These are phyloP conservation scores for Meriones psammophilus DNA, from an alignment of 2,797 vertebrate genomes.

Conservation along the genomic window DNA sequence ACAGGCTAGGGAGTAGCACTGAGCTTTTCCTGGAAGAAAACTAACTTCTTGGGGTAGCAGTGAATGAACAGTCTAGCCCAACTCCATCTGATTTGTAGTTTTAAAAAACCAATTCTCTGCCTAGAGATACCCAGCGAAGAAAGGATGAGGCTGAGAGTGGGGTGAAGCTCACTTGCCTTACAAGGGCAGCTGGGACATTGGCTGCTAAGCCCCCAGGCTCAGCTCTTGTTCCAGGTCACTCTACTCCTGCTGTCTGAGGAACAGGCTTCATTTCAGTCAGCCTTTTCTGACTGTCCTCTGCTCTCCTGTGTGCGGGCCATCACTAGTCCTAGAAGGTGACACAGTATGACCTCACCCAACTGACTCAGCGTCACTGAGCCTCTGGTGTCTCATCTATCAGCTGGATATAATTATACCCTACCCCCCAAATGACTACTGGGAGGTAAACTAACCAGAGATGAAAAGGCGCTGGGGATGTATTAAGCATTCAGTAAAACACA, in stretches of 20 bases:
- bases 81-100: not conserved
- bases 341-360: not conserved
- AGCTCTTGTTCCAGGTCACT: not conserved
- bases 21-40: conserved; percentile 10
- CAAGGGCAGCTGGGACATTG: not conserved
- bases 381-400: conserved; percentile 7
- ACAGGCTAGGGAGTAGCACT: not conserved
- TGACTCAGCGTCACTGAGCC: not conserved
- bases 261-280: not conserved
- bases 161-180: not conserved
- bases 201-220: not conserved
- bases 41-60: not conserved
- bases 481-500: not conserved
- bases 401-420: conserved; percentile 15
- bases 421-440: not conserved
- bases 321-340: not conserved
- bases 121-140: not conserved
- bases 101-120: not conserved
- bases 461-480: not conserved
- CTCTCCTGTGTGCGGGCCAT: not conserved
- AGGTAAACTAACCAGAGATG: not conserved
- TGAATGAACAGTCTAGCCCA: not conserved
- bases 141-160: not conserved
- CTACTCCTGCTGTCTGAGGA: not conserved
- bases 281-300: not conserved